A percentile compares a stretch with the other conserved stretches of the same genome.
These are phyloP conservation scores for Sinosuthora webbiana DNA, from an alignment of 2,113 vertebrate genomes.

Conservation along the genomic window DNA sequence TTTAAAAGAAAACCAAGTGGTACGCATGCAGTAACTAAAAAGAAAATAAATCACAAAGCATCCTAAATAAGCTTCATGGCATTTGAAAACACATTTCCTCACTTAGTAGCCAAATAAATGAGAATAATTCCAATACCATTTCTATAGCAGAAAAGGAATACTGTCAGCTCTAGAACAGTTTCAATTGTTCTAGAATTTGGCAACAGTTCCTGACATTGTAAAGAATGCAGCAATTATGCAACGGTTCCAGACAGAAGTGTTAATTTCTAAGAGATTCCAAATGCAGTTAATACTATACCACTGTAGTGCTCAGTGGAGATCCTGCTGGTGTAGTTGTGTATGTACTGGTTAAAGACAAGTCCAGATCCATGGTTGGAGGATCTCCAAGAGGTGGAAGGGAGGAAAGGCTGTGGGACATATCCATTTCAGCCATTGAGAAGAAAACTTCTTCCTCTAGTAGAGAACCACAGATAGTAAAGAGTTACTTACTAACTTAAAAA, in stretches of 20 bases:
- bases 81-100: neutral
- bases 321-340: slow-evolving; percentile 88
- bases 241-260: neutral
- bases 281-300: slow-evolving; percentile 73
- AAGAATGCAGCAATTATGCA: neutral
- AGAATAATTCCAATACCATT: neutral
- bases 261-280: neutral
- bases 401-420: slow-evolving; percentile 96
- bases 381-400: slow-evolving; percentile 96
- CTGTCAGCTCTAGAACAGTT: neutral
- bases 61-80: neutral
- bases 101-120: neutral
- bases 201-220: neutral
- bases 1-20: neutral
- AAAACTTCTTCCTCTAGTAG: slow-evolving; percentile 91
- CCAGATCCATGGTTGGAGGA: slow-evolving; percentile 92
- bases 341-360: slow-evolving; percentile 92
- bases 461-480: neutral
- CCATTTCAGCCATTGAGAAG: slow-evolving; percentile 99
- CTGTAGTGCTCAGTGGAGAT: slow-evolving; percentile 84
- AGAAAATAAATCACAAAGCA: neutral
- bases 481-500: neutral
- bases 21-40: neutral
- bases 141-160: neutral
- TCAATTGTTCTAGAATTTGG: neutral